These are phyloP conservation scores for Tachina grossa DNA, from an alignment of 2,888 invertebrate species.

Conservation along the genomic window DNA sequence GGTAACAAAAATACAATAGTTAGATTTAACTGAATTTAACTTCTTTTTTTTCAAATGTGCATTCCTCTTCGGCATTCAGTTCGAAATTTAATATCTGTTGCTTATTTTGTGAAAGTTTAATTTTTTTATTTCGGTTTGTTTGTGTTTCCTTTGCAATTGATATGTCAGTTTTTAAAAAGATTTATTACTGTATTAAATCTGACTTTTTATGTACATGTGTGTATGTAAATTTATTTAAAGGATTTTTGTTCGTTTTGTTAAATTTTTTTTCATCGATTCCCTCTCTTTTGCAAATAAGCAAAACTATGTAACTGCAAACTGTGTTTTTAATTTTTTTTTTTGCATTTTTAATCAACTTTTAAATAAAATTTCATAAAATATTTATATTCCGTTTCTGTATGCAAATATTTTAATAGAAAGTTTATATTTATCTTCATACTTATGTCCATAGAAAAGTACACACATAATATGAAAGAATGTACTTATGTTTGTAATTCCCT, in stretches of 20 bases:
- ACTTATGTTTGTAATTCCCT: no score
- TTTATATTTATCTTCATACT: not conserved
- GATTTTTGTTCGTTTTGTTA: constrained; percentile 49
- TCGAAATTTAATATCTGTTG: constrained; percentile 40
- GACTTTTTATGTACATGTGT: not conserved
- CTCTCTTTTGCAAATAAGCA: constrained; percentile 25
- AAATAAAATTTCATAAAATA: constrained; percentile 11
- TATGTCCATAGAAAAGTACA: no score
- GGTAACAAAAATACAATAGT: constrained; percentile 46
- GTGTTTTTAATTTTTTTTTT: constrained; percentile 36
- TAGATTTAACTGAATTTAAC: constrained; percentile 37
- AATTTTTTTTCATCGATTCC: constrained; percentile 18
- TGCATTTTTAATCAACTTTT: constrained; percentile 58
- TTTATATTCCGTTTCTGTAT: not conserved
- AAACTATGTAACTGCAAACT: not conserved
- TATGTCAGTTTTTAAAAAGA: constrained; percentile 67
- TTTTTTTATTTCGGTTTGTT: not conserved
- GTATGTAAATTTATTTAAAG: constrained; percentile 60
- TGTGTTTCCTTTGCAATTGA: constrained; percentile 55
- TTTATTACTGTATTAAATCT: constrained; percentile 63
- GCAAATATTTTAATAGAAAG: not conserved
- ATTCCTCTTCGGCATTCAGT: constrained; percentile 40
- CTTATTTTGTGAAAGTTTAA: constrained; percentile 58
- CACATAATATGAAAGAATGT: no score
- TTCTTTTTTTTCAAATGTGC: constrained; percentile 11